Percentiles rank a stretch among this genome's conserved stretches.
Evolutionary conservation across 2,113 vertebrate species (phyloP).

Genomic region (Tragelaphus imberbis): DNA sequence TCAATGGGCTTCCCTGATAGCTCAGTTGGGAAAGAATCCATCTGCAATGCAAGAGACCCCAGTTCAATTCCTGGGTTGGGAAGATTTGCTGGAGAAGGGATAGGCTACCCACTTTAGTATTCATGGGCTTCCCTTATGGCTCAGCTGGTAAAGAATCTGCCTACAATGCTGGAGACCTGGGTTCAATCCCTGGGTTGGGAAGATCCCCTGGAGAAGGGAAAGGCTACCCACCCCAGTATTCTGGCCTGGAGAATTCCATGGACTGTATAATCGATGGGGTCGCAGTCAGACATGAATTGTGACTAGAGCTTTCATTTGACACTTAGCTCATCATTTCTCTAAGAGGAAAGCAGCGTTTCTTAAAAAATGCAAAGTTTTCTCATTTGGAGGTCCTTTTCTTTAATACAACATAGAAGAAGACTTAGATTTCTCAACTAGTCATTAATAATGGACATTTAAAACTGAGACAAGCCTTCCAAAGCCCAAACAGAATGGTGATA

Average conservation of each 20-base stretch:
- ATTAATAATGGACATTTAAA: not conserved
- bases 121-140: not conserved
- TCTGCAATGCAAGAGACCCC: not conserved
- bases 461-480: not conserved
- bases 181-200: not conserved
- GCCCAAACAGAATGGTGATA: not conserved
- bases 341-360: not conserved
- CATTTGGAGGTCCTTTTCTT: not conserved
- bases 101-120: not conserved
- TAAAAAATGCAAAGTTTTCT: not conserved
- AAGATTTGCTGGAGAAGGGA: not conserved
- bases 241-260: not conserved
- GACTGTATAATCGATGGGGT: not conserved
- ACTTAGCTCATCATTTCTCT: not conserved
- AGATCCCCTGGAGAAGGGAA: not conserved
- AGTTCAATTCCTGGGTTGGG: not conserved
- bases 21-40: not conserved
- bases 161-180: not conserved
- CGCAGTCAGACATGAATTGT: rapidly evolving
- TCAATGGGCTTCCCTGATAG: not conserved
- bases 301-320: not conserved
- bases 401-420: not conserved
- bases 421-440: not conserved
- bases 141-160: not conserved
- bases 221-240: not conserved